These are phyloP conservation scores for Ochropleura plecta DNA, from an alignment of 2,888 invertebrate species.

Conservation along the genomic window DNA sequence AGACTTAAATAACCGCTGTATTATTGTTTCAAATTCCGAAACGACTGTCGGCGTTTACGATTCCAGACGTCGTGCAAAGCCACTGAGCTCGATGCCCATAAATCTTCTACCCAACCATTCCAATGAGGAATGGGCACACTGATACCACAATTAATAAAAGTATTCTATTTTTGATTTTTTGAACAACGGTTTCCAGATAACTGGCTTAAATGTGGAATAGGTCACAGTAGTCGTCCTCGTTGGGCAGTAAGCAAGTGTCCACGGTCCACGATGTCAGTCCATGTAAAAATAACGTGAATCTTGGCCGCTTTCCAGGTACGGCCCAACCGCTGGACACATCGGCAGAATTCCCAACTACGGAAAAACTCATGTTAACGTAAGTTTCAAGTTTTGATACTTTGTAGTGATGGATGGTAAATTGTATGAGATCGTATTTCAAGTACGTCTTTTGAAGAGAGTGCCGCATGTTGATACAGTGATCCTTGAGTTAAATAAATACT, in stretches of 20 bases:
- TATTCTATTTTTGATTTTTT: slow-evolving; percentile 51
- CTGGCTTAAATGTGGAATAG: slow-evolving; percentile 73
- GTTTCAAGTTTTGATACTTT: slow-evolving; percentile 64
- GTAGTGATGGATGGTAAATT: not conserved
- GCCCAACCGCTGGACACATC: slow-evolving; percentile 83
- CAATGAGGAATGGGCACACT: slow-evolving; percentile 50
- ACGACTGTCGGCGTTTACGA: slow-evolving; percentile 51
- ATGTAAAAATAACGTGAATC: slow-evolving; percentile 84
- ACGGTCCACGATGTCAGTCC: slow-evolving; percentile 71
- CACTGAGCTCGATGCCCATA: slow-evolving; percentile 28
- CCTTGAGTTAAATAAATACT: not conserved
- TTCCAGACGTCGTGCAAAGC: slow-evolving; percentile 20
- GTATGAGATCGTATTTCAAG: not conserved
- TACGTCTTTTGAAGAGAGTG: not conserved
- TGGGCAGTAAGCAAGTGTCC: slow-evolving; percentile 65
- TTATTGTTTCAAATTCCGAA: slow-evolving; percentile 55
- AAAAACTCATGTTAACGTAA: slow-evolving; percentile 87
- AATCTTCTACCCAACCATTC: slow-evolving; percentile 37
- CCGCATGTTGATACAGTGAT: not conserved
- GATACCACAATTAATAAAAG: slow-evolving; percentile 53
- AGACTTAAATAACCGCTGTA: slow-evolving; percentile 32
- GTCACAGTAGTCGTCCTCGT: slow-evolving; percentile 73
- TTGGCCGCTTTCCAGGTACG: slow-evolving; percentile 88
- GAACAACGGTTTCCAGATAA: slow-evolving; percentile 60
- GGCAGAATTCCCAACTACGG: slow-evolving; percentile 89